Conservation (phyloP, 2,888 invertebrate species). For the Iphiclides podalirius region DNA sequence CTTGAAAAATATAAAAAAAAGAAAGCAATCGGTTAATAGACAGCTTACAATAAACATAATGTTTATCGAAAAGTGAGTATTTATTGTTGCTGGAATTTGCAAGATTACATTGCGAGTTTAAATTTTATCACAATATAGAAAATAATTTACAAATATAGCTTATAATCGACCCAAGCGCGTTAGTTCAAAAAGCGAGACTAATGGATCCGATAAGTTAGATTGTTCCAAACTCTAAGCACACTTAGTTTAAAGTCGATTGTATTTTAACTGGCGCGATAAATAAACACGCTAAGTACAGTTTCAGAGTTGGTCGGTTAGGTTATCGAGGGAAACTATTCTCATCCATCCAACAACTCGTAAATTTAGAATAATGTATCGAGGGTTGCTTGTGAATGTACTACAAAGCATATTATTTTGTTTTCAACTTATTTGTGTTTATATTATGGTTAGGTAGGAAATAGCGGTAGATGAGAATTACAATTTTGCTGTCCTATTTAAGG, state of each 20-base stretch:
- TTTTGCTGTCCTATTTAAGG: no score
- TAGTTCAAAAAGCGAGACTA: neutral
- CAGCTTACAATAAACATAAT: no score
- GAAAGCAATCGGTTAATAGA: no score
- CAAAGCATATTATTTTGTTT: neutral
- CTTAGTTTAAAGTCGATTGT: slow-evolving; percentile 5
- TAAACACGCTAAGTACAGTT: slow-evolving; percentile 19
- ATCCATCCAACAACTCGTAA: slow-evolving; percentile 26
- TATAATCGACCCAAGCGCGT: no score
- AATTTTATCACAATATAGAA: no score
- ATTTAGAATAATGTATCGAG: slow-evolving; percentile 21
- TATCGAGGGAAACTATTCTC: slow-evolving; percentile 24
- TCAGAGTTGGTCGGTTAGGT: slow-evolving; percentile 12
- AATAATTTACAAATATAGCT: no score
- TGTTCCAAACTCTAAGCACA: slow-evolving; percentile 1
- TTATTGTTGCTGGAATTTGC: no score
- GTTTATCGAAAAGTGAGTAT: no score
- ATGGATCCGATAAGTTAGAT: neutral
- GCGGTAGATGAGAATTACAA: no score
- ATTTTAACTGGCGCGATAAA: slow-evolving; percentile 15
- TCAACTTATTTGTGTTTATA: neutral
- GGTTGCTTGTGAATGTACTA: slow-evolving; percentile 4
- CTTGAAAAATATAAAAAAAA: no score
- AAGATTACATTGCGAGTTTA: no score
- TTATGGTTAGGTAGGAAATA: neutral